These are phyloP conservation scores for Drosophila guanche DNA, from an alignment of 1,140 invertebrate species.

Conservation along the genomic window DNA sequence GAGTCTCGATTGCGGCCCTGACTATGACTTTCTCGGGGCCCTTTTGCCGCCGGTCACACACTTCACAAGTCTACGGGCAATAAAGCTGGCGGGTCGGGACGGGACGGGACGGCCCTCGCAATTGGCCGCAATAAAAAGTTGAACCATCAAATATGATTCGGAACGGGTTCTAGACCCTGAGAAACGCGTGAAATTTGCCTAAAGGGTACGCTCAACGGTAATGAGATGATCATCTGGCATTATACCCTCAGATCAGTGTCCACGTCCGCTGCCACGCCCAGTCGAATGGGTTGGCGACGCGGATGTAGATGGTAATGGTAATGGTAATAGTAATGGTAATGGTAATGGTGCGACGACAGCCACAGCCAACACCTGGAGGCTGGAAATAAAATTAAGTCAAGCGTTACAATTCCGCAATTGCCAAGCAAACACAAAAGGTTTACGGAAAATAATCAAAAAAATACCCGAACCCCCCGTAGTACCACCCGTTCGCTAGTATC, in stretches of 20 bases:
- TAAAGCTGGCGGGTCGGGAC: slow-evolving; percentile 16
- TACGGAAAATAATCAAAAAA: slow-evolving; percentile 39
- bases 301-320: no score
- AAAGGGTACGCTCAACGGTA: slow-evolving; percentile 53
- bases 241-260: no score
- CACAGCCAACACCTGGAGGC: slow-evolving; percentile 49
- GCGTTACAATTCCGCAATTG: slow-evolving; percentile 72
- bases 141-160: slow-evolving; percentile 46
- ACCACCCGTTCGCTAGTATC: slow-evolving; percentile 10
- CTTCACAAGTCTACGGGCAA: slow-evolving; percentile 29
- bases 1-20: slow-evolving; percentile 30
- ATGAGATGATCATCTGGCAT: slow-evolving; percentile 49
- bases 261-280: slow-evolving; percentile 45
- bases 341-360: slow-evolving; percentile 17
- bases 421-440: slow-evolving; percentile 61
- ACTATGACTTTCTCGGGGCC: slow-evolving; percentile 53
- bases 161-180: slow-evolving; percentile 51
- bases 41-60: slow-evolving; percentile 10
- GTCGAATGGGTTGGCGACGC: slow-evolving; percentile 2
- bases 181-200: slow-evolving; percentile 56
- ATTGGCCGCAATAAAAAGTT: slow-evolving; percentile 26
- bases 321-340: no score
- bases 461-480: slow-evolving; percentile 18
- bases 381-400: slow-evolving; percentile 64
- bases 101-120: neutral